phyloP scores from a whole-genome alignment of 1,140 invertebrate species.

The Dufourea novaeangliae region DNA sequence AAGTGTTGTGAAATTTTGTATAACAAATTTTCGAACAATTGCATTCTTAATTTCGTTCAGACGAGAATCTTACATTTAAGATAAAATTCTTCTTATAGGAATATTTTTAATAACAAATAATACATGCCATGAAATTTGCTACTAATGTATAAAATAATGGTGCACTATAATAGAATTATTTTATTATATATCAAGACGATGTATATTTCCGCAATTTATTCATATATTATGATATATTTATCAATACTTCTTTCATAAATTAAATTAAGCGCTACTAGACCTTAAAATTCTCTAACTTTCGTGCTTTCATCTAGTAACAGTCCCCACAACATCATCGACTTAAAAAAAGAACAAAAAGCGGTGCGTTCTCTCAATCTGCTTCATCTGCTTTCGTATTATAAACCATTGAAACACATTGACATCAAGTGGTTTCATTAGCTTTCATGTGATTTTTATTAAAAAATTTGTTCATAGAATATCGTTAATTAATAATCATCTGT shows the following conservation, averaged over 20 bases:
- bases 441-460: not conserved
- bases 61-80: not conserved
- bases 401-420: too few species aligned
- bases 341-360: not conserved
- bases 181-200: not conserved
- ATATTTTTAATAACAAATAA: not conserved
- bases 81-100: not conserved
- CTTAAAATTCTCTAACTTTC: not conserved
- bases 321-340: not conserved
- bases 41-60: not conserved
- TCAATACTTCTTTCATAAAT: not conserved
- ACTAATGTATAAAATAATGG: not conserved
- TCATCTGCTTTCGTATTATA: not conserved
- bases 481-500: not conserved
- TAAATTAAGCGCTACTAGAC: not conserved
- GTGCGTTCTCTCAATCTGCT: conserved; percentile 3
- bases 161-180: not conserved
- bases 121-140: not conserved
- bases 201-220: not conserved
- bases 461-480: not conserved
- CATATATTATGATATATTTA: not conserved
- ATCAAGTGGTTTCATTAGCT: too few species aligned
- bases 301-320: not conserved
- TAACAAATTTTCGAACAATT: not conserved
- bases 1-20: not conserved